phyloP scores from a whole-genome alignment of 2,797 vertebrate genomes.

The Gorsachius magnificus region DNA sequence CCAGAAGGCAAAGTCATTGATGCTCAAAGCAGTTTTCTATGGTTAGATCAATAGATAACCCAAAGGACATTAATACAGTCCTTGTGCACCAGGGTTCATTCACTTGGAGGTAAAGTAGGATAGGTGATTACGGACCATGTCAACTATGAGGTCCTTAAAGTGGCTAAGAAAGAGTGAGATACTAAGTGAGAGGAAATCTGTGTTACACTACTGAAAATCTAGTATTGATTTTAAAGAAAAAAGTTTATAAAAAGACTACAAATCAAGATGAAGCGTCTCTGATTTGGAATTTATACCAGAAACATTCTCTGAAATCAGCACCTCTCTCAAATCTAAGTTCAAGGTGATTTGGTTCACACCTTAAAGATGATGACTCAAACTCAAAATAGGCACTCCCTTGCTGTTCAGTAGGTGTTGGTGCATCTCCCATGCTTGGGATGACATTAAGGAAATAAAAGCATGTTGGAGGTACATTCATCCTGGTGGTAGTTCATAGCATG shows the following conservation, averaged over 20 bases:
- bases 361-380: neutral
- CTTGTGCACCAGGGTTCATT: neutral
- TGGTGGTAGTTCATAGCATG: neutral
- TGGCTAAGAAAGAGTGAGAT: neutral
- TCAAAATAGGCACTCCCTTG: rapidly evolving
- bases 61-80: neutral
- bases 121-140: neutral
- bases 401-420: neutral
- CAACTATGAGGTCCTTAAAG: neutral
- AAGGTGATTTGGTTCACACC: neutral
- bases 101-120: neutral
- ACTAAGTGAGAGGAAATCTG: neutral
- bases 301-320: neutral
- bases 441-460: neutral
- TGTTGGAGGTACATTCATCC: neutral
- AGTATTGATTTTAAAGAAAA: neutral
- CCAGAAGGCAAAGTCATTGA: neutral
- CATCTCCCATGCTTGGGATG: neutral
- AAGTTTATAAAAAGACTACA: neutral
- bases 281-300: neutral
- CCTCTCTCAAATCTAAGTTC: neutral
- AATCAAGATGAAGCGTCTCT: neutral
- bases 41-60: neutral
- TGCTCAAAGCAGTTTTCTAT: neutral
- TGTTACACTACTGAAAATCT: neutral